A percentile compares a stretch with the other conserved stretches of the same genome.
Evolutionary conservation across 2,888 invertebrate species (phyloP).

Genomic region (Epistrophe eligans): DNA sequence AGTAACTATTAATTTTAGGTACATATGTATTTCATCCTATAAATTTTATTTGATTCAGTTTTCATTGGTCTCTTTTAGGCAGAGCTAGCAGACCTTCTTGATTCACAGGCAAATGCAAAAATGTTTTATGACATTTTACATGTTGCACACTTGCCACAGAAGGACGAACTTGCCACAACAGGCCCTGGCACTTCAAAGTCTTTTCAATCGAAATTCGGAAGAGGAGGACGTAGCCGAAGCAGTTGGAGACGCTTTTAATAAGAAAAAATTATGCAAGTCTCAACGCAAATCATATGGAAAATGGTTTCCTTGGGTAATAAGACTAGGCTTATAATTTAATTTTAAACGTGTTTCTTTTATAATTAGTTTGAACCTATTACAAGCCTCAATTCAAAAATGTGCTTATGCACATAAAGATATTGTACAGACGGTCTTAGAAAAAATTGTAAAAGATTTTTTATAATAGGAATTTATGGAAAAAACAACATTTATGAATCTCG

Average conservation of each 20-base stretch:
- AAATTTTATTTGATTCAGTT: neutral
- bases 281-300: neutral
- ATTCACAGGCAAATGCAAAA: constrained; percentile 89
- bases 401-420: no score
- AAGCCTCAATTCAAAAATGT: no score
- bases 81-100: constrained; percentile 89
- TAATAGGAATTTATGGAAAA: no score
- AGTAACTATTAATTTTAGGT: neutral
- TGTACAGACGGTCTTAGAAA: no score
- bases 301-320: neutral
- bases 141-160: constrained; percentile 86
- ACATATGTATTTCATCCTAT: neutral
- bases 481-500: no score
- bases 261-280: neutral
- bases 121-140: constrained; percentile 89
- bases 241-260: constrained; percentile 18
- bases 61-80: constrained; percentile 84
- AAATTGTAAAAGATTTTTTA: no score
- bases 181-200: constrained; percentile 34
- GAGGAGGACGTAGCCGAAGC: constrained; percentile 43
- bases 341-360: neutral
- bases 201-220: constrained; percentile 53
- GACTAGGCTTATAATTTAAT: neutral
- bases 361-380: no score
- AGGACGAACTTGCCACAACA: constrained; percentile 80